A percentile compares a stretch with the other conserved stretches of the same genome.
Evolutionary conservation across 2,797 vertebrate genomes (phyloP).

Genomic region (Florisuga fusca): DNA sequence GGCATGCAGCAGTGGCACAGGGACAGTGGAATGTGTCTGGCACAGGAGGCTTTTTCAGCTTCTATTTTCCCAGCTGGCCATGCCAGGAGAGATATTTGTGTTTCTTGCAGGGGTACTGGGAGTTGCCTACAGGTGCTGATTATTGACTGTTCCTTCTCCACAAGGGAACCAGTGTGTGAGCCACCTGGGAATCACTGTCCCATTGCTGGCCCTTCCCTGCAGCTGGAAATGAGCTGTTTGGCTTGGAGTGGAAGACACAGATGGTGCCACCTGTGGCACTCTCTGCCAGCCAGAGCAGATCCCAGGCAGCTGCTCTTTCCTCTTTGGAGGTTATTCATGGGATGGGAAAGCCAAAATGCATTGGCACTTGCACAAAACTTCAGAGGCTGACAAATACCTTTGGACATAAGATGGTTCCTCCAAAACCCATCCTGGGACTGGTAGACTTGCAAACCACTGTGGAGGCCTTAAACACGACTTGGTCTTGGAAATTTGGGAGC

Average conservation of each 20-base stretch:
- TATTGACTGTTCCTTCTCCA: constrained; percentile 40
- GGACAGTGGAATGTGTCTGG: background rate
- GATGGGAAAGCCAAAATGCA: background rate
- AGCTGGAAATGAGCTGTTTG: constrained; percentile 43
- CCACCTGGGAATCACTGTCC: background rate
- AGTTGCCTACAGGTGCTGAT: constrained; percentile 41
- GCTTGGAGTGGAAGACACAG: background rate
- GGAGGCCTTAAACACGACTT: background rate
- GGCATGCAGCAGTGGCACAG: background rate
- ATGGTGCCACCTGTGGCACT: constrained; percentile 27
- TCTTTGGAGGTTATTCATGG: background rate
- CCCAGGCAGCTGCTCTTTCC: background rate
- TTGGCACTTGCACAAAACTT: background rate
- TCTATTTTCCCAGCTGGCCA: constrained; percentile 19
- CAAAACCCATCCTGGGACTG: rapidly evolving
- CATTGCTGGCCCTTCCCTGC: background rate
- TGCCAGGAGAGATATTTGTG: constrained; percentile 65
- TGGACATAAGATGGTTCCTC: background rate
- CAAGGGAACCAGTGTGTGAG: constrained; percentile 44
- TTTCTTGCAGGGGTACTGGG: constrained; percentile 45
- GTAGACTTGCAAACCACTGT: background rate
- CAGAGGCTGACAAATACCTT: background rate
- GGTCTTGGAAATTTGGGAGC: background rate
- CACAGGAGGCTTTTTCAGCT: constrained; percentile 27
- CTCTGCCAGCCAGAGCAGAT: background rate